Base-by-base conservation (phyloP, 2,888 invertebrate genomes). In the Xanthostigma xanthostigma region DNA sequence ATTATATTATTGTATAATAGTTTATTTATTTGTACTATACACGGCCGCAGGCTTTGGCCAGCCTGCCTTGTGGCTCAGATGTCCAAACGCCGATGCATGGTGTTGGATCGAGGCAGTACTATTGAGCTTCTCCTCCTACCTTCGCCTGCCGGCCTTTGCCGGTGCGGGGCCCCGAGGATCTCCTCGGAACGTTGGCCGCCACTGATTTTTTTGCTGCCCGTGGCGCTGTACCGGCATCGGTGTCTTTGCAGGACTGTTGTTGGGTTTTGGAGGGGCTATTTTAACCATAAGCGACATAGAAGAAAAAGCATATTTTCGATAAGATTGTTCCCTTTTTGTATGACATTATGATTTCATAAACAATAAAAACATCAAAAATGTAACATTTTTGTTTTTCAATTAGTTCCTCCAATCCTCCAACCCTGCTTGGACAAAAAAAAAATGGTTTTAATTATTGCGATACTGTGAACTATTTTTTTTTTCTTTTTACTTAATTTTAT, bases 231-330 rank as follows among this genome's bases (percentile, higher is more conserved):
- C 70, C 77, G 75, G 68, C 74, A 74, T 67, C 75, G 78, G 73
- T 73, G 69, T 72, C 71, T 74, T 65, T 73, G 75, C 71, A 81
- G 76, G 74, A 78, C 79, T 76, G 78, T 81, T 75, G 78, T 84
- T 75, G 82, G 83, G 71, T 76, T 76, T 74, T 83, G 83, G 83
- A 82, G 76, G 74, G 83, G 83, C 73, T 84, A 77, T 78, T 83
- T 81, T 74, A 84, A 79, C 77, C 77, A 78, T 73, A 83, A 80
- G 74, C 76, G 78, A 70, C 76, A 76, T 73, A 78, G 80, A 73
- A 77, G 82, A 72, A 75, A 74, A 74, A 64, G 51, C 52, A 50
- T 53, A 53, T 54, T 57, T 57, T 55, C 55, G 53, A 41, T 55
- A 53, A 56, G 54, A 41, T 54, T 52, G 49, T 52, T 50, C 50